Evolutionary conservation across 2,797 vertebrate species (phyloP).

Genomic region (Enteromius argenteus): DNA sequence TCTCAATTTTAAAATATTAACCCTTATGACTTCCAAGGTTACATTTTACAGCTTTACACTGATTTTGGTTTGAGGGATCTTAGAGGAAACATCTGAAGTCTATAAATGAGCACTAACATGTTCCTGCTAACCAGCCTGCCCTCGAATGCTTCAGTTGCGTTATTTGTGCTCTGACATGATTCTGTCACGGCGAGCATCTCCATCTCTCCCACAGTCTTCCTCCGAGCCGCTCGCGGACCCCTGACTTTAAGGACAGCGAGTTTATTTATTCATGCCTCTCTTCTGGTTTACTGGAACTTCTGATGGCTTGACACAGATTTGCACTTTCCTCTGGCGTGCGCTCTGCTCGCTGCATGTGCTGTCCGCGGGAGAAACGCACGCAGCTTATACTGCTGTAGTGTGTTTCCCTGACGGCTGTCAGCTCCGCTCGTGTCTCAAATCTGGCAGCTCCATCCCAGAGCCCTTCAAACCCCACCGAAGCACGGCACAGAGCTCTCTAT

Average conservation of each 20-base stretch:
- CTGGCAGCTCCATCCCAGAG: neutral
- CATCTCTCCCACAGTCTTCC: neutral
- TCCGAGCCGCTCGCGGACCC: neutral
- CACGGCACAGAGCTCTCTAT: neutral
- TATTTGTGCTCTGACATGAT: conserved; percentile 40
- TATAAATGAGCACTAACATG: neutral
- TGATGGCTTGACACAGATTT: conserved; percentile 51
- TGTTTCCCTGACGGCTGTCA: conserved; percentile 27
- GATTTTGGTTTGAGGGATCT: no score
- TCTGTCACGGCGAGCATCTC: conserved; percentile 37
- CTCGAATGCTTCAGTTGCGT: neutral
- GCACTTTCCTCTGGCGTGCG: conserved; percentile 29
- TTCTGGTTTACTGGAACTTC: conserved; percentile 23
- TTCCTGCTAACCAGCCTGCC: neutral
- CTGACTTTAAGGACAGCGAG: neutral
- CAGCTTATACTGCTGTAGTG: neutral
- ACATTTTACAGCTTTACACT: neutral
- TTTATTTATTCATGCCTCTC: conserved; percentile 36
- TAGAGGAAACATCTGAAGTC: neutral
- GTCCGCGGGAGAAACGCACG: conserved; percentile 1
- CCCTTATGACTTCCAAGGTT: no score
- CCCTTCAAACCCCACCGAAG: neutral
- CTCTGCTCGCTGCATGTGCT: neutral
- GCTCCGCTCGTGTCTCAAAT: neutral
- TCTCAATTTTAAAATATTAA: no score